Percentiles rank a stretch among this genome's conserved stretches.
phyloP scores from a whole-genome alignment of 2,113 vertebrate species.

The Struthidea cinerea region DNA sequence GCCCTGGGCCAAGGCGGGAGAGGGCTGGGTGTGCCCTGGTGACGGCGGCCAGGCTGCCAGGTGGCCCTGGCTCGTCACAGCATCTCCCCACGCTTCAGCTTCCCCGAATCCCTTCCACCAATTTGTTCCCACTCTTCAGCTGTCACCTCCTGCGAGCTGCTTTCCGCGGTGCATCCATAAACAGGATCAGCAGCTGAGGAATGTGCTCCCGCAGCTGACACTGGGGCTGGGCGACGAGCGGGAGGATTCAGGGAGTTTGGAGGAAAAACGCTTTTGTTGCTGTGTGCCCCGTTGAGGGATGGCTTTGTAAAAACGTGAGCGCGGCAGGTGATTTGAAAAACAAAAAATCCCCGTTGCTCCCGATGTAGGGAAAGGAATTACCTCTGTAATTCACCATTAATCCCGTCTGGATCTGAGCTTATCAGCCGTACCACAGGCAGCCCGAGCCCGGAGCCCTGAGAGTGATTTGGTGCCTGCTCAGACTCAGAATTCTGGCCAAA shows the following conservation, averaged over 20 bases:
- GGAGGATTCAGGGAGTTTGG: slow-evolving; percentile 37
- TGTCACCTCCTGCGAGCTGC: neutral
- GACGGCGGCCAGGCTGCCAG: neutral
- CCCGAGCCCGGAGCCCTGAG: neutral
- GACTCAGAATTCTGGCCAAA: neutral
- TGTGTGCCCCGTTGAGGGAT: neutral
- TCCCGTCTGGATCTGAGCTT: slow-evolving; percentile 27
- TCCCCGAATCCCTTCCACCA: neutral
- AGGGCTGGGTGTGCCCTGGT: neutral
- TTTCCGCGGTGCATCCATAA: neutral
- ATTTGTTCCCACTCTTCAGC: slow-evolving; percentile 29
- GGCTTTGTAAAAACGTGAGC: neutral
- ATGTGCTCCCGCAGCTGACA: neutral
- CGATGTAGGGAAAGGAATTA: neutral
- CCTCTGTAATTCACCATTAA: neutral
- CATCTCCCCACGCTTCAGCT: neutral
- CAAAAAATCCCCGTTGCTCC: neutral
- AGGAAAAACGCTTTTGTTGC: slow-evolving; percentile 41
- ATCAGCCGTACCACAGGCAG: neutral
- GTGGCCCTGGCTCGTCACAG: neutral
- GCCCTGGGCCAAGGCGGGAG: neutral
- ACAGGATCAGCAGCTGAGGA: neutral
- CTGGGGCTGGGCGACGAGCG: neutral
- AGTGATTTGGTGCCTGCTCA: neutral
- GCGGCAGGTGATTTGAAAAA: neutral